These are phyloP conservation scores for Xiphias gladius DNA, from an alignment of 2,113 vertebrate genomes.

Conservation along the genomic window DNA sequence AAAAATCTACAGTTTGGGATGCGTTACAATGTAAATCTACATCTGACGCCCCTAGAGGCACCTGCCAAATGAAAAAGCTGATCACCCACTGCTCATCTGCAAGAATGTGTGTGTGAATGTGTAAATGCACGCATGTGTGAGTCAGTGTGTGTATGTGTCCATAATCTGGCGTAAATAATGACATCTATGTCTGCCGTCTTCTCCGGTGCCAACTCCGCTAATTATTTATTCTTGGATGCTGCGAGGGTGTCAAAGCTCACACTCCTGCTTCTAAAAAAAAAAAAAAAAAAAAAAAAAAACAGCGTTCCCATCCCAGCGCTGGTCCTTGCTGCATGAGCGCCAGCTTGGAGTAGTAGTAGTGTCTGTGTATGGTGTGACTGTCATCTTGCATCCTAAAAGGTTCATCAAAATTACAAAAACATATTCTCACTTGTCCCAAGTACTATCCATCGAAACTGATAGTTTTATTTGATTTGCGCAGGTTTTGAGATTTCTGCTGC, in stretches of 20 bases:
- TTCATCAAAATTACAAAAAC: too few species aligned
- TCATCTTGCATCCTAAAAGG: not conserved
- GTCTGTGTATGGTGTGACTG: not conserved
- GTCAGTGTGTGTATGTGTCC: slow-evolving; percentile 46
- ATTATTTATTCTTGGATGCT: slow-evolving; percentile 85
- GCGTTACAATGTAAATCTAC: not conserved
- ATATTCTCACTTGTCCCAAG: too few species aligned
- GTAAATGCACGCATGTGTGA: slow-evolving; percentile 20
- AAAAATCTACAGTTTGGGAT: too few species aligned
- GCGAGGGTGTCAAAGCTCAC: slow-evolving; percentile 59
- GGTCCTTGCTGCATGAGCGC: not conserved
- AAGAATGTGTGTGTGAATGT: slow-evolving; percentile 19
- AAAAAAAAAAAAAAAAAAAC: slow-evolving; percentile 1
- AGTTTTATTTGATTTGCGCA: too few species aligned
- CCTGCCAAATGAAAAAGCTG: slow-evolving; percentile 9
- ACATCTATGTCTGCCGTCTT: slow-evolving; percentile 84
- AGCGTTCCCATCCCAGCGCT: slow-evolving; percentile 4
- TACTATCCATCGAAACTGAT: too few species aligned
- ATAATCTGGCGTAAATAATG: slow-evolving; percentile 94
- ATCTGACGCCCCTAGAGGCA: not conserved
- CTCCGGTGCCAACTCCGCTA: slow-evolving; percentile 86
- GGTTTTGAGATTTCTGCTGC: too few species aligned
- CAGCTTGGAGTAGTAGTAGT: not conserved
- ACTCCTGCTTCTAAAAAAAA: slow-evolving; percentile 38
- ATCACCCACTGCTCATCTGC: slow-evolving; percentile 32